These are phyloP conservation scores for Myodes glareolus DNA, from an alignment of 2,113 vertebrate genomes.

Conservation along the genomic window DNA sequence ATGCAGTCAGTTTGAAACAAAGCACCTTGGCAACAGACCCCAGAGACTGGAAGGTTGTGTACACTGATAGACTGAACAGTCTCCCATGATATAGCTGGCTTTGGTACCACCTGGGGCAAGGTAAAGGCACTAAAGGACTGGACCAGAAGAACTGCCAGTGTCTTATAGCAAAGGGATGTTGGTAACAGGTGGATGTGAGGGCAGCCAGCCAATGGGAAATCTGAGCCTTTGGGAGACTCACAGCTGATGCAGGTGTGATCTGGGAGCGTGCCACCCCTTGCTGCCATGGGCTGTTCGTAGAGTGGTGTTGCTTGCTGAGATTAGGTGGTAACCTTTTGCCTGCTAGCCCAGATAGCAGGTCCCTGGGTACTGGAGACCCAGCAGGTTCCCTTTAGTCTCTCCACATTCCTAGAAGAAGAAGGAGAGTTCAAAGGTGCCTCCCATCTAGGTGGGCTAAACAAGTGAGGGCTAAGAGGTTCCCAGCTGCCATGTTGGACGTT, in stretches of 20 bases:
- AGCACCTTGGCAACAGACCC: conserved; percentile 33
- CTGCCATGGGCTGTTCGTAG: background rate
- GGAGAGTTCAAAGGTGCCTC: conserved; percentile 25
- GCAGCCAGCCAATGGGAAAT: background rate
- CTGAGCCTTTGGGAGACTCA: background rate
- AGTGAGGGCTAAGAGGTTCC: background rate
- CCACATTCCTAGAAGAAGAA: background rate
- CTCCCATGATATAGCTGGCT: background rate
- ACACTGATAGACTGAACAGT: background rate
- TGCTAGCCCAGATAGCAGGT: conserved; percentile 21
- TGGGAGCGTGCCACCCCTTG: background rate
- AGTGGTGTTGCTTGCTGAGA: conserved; percentile 17
- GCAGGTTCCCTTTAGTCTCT: background rate
- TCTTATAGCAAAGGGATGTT: conserved; percentile 21
- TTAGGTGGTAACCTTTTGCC: conserved; percentile 47
- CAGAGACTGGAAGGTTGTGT: conserved; percentile 38
- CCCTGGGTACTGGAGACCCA: background rate
- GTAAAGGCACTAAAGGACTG: background rate
- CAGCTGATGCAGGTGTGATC: background rate
- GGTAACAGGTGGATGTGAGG: background rate
- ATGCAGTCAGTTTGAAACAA: conserved; percentile 12
- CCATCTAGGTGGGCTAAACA: background rate
- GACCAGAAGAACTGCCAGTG: background rate
- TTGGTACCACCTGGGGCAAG: conserved; percentile 27
- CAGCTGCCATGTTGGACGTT: background rate